Conservation (phyloP, 2,113 vertebrate genomes). For the Nannospalax galili region DNA sequence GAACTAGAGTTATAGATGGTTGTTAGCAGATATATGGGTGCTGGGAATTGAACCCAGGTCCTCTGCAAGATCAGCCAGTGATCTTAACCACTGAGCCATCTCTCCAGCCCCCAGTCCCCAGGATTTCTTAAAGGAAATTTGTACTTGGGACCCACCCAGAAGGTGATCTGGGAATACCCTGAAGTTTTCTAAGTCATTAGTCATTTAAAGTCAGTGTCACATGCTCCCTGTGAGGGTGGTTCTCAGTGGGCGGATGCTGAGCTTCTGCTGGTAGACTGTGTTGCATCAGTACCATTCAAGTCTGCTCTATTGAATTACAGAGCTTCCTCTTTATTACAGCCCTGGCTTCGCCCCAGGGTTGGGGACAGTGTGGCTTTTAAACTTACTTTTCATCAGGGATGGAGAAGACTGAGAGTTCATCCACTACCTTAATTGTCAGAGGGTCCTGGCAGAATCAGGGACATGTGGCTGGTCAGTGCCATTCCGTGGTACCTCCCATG, state of each 20-base stretch:
- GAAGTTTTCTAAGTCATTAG: not conserved
- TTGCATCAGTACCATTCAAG: not conserved
- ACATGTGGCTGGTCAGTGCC: not conserved
- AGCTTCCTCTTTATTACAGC: slow-evolving; percentile 47
- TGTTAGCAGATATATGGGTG: not conserved
- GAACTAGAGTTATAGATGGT: not conserved
- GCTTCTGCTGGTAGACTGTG: not conserved
- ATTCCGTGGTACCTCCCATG: not conserved
- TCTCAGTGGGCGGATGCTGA: not conserved
- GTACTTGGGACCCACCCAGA: not conserved
- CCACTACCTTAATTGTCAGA: slow-evolving; percentile 53
- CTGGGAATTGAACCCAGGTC: not conserved
- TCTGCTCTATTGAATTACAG: not conserved
- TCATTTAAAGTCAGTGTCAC: not conserved
- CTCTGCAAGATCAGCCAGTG: not conserved
- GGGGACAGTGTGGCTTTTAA: slow-evolving; percentile 58
- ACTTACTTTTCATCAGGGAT: slow-evolving; percentile 58
- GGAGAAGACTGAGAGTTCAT: slow-evolving; percentile 48
- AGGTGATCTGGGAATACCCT: not conserved
- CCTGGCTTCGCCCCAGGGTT: slow-evolving; percentile 33
- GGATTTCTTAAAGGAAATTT: slow-evolving; percentile 45
- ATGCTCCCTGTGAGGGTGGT: not conserved
- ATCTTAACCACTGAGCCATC: not conserved
- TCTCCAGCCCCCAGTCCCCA: not conserved
- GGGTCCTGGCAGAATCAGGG: slow-evolving; percentile 21